Conservation (phyloP, 2,113 vertebrate species). For the Crotalus helleri region DNA sequence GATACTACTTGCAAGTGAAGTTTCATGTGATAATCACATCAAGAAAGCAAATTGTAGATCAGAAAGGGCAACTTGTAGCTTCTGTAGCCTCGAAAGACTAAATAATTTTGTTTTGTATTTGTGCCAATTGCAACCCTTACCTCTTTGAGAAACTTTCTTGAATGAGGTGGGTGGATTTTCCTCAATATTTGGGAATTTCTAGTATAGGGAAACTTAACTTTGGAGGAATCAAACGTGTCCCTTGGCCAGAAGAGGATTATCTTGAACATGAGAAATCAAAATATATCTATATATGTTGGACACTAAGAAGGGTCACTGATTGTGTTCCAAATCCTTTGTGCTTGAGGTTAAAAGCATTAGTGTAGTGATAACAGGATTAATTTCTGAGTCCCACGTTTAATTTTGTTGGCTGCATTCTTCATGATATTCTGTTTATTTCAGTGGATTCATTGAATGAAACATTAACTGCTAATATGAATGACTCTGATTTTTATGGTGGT, state of each 20-base stretch:
- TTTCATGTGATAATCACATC: conserved; percentile 8
- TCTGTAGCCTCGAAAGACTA: conserved; percentile 29
- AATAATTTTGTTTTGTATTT: background rate
- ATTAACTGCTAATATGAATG: conserved; percentile 98
- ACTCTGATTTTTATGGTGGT: conserved; percentile 98
- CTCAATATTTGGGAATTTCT: background rate
- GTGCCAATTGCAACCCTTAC: background rate
- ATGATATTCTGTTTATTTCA: conserved; percentile 96
- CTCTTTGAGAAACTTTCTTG: background rate
- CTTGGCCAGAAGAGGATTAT: background rate
- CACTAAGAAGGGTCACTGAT: background rate
- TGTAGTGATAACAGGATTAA: conserved; percentile 37
- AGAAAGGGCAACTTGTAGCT: background rate
- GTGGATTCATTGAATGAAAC: conserved; percentile 99
- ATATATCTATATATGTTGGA: background rate
- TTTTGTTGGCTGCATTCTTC: conserved; percentile 72
- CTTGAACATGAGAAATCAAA: background rate
- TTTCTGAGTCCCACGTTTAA: conserved; percentile 65
- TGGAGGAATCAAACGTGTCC: background rate
- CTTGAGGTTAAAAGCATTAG: conserved; percentile 18
- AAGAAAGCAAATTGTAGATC: conserved; percentile 30
- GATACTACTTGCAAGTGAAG: background rate
- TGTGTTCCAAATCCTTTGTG: background rate
- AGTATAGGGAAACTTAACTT: background rate
- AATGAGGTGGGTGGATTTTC: background rate